Evolutionary conservation across 2,888 invertebrate species (phyloP), one percentile per base, ranked within the genome.

Genomic region (Epicampocera succincta): DNA sequence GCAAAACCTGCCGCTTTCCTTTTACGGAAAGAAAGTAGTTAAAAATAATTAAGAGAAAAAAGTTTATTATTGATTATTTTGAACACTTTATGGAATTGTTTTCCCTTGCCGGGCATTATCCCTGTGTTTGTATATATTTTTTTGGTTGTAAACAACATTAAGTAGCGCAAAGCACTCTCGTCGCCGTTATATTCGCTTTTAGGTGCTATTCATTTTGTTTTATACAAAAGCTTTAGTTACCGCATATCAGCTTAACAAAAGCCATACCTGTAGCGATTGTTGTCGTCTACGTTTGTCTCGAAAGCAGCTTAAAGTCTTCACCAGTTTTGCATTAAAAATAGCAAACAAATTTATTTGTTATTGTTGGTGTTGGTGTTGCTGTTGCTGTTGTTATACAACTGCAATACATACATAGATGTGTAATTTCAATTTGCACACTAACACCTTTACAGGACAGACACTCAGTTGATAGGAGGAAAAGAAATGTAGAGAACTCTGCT

Each of bases 301-400:
- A 44, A 80, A 75, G 58, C 71, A 60, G 80, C 80, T 80, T 75
- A 80, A 61, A 25, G 38, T 65, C 52, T 75, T 40, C 40, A 19
- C 58, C 48, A 33, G 56, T 63, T 63, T 63, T 48, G 21, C 17
- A 60, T 17, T 50, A 19, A 15, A 65, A 56, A 12, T 12, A 61
- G n/a, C 9, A 9, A 33, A 33, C 33, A 33, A 33, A 33, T 12
- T 29, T 38, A 11, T 44, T 12, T 46, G 15, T 46, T 19, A 9
- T 33, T 19, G 2, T 48, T 17, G 25, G 4, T 40, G 29, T 61
- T 3, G 19, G 4, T 15, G 12, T 6, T 38, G 29, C 6, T 29
- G 29, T n/a, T 46, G 15, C 46, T 19, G n/a, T 38, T 21, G 3
- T 50, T 19, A 11, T 15, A 33, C 33, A 33, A 33, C 33, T 33